phyloP scores from a whole-genome alignment of 2,888 invertebrate genomes.

The Nomada ferruginata region DNA sequence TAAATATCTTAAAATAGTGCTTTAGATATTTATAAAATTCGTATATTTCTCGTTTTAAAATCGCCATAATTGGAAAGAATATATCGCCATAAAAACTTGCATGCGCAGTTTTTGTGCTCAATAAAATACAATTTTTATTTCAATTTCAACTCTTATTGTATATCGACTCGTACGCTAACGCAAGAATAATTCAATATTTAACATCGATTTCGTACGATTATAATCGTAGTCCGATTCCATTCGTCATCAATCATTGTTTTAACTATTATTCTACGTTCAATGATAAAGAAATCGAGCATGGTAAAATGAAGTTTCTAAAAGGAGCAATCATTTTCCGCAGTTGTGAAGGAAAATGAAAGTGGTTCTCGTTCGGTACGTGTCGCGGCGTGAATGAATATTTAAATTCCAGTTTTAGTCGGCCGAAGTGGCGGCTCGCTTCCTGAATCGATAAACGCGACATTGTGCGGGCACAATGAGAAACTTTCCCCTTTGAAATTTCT shows the following conservation, averaged over 20 bases:
- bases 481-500: conserved; percentile 15
- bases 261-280: background rate
- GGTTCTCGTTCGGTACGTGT: conserved; percentile 17
- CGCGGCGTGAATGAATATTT: conserved; percentile 30
- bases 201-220: too few relatives aligned
- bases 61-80: too few relatives aligned
- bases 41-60: too few relatives aligned
- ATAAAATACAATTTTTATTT: too few relatives aligned
- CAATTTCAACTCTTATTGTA: too few relatives aligned
- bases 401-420: conserved; percentile 32
- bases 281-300: background rate
- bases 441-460: conserved; percentile 38
- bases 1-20: background rate
- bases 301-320: background rate
- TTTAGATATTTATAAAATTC: too few relatives aligned
- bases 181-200: too few relatives aligned
- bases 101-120: too few relatives aligned
- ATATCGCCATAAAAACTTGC: too few relatives aligned
- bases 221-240: background rate
- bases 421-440: conserved; percentile 17
- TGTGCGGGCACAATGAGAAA: conserved; percentile 25
- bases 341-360: conserved; percentile 33
- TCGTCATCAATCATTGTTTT: background rate
- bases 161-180: too few relatives aligned
- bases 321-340: background rate